A percentile compares a stretch with the other conserved stretches of the same genome.
Conservation (phyloP, 2,888 invertebrate genomes). For the Tinea trinotella region DNA sequence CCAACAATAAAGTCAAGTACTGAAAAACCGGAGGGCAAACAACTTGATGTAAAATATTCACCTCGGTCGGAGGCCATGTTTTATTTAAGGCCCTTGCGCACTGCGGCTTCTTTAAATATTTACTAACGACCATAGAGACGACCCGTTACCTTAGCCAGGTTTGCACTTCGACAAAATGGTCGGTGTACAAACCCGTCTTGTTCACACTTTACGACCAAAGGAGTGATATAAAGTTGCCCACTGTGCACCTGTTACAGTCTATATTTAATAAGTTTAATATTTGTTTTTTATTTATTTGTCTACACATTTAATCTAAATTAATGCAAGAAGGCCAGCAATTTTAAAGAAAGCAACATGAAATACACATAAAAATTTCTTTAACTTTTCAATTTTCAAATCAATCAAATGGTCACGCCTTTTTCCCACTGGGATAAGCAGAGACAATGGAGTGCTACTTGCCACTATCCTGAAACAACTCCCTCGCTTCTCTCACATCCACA, state of each 20-base stretch:
- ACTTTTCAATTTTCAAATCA: no score
- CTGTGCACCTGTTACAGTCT: neutral
- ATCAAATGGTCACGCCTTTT: no score
- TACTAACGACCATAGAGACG: constrained; percentile 48
- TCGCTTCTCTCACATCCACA: no score
- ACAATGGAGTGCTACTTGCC: no score
- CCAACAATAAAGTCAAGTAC: constrained; percentile 3
- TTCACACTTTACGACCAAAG: constrained; percentile 7
- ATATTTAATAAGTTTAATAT: no score
- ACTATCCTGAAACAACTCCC: no score
- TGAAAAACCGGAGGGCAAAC: constrained; percentile 9
- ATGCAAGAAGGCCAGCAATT: no score
- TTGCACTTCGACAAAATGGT: constrained; percentile 16
- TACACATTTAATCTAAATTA: no score
- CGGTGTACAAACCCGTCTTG: neutral
- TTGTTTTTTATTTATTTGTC: no score
- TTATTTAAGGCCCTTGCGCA: constrained; percentile 55
- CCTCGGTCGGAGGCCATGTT: constrained; percentile 46
- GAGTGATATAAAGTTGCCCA: neutral
- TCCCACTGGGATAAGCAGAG: no score
- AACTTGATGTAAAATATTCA: constrained; percentile 52
- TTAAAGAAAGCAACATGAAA: no score
- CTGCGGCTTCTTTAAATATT: constrained; percentile 59
- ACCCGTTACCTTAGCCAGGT: constrained; percentile 33
- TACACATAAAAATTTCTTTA: no score